Base-by-base conservation (phyloP, 1,140 invertebrate genomes). In the Temnothorax curvispinosus region DNA sequence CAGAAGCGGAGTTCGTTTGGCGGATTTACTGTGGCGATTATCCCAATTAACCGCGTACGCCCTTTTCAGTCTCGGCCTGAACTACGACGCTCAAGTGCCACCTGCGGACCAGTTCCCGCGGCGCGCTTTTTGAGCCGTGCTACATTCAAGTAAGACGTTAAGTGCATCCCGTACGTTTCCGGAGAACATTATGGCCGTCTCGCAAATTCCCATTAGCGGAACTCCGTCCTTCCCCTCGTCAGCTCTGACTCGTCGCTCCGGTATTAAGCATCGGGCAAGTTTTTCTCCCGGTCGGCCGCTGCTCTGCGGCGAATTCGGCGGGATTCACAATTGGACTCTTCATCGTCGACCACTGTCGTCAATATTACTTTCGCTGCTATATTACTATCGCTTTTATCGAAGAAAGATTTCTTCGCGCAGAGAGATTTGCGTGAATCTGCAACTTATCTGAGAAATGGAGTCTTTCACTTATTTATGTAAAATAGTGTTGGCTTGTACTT, bases 121-220 rank as follows among this genome's bases (percentile, higher is more conserved):
- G 41, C n/a, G 54, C 27, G 27, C 41, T 84, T 84, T 84, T 84
- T 84, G 69, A 84, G 54, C 13, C 80, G 11, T 7, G 32, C 41
- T 58, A 60, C 62, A 74, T 86, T 75, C 84, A 65, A 88, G 87
- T 88, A 86, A 88, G 84, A 88, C 82, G 87, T 87, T 88, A 88
- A 88, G 81, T 86, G 87, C 84, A 65, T 77, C 81, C 75, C 81
- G 47, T 86, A 67, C 71, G 52, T 88, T 87, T 85, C 38, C 56
- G 35, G 54, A 71, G 47, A 81, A 52, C 50, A 38, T 81, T 67
- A 85, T 50, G 85, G 64, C 32, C 58, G 84, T 87, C 87, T 85
- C 87, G 72, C 87, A 87, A 80, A 88, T 88, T 85, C 87, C 85
- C 87, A 88, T 88, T 87, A 88, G 74, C 71, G 82, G 21, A 44